phyloP scores from a whole-genome alignment of 2,113 vertebrate species.

The Merops nubicus region DNA sequence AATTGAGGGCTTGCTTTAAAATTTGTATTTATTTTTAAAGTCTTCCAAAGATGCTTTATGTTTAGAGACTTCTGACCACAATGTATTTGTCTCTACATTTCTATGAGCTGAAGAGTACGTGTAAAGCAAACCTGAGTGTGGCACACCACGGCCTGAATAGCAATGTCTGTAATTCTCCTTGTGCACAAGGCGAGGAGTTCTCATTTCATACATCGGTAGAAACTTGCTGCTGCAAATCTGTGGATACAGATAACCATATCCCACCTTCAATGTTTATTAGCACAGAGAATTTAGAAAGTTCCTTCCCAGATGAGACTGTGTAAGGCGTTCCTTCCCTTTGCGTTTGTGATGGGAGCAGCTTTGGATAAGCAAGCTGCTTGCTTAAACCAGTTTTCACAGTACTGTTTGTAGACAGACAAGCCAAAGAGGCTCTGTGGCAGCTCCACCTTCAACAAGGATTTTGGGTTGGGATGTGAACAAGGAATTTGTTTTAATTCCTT shows the following conservation, averaged over 20 bases:
- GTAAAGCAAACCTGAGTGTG: neutral
- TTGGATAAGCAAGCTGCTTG: neutral
- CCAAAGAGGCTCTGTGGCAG: neutral
- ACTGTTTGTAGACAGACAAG: neutral
- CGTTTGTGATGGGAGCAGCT: neutral
- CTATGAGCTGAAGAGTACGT: neutral
- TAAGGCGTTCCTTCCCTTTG: neutral
- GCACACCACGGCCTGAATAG: neutral
- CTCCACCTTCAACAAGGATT: neutral
- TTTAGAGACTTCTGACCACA: neutral
- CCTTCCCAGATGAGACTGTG: neutral
- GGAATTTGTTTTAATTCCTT: neutral
- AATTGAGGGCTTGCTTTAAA: neutral
- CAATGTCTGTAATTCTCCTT: conserved; percentile 16
- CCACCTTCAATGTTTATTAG: neutral
- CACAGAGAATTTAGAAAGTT: neutral
- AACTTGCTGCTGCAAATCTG: conserved; percentile 3
- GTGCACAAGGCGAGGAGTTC: neutral
- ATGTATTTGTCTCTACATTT: neutral
- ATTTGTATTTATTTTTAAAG: neutral
- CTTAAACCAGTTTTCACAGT: neutral
- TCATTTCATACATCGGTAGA: conserved; percentile 54
- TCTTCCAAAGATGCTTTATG: neutral
- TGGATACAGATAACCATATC: neutral
- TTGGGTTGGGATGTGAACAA: neutral